phyloP scores from a whole-genome alignment of 1,140 invertebrate species.

The Bombus breviceps region DNA sequence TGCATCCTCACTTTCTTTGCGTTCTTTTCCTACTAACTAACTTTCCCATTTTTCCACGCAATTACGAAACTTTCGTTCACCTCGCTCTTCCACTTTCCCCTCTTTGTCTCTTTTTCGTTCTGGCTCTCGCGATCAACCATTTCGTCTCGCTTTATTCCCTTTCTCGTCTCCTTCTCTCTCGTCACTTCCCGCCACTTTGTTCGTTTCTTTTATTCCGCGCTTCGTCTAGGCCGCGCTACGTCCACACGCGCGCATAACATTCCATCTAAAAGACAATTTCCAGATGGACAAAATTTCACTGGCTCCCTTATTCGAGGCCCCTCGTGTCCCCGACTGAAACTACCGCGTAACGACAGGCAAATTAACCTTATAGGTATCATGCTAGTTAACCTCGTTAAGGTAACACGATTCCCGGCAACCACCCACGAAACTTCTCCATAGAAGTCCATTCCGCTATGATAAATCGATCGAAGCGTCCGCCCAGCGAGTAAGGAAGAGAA shows the following conservation, averaged over 20 bases:
- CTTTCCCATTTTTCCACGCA: background rate
- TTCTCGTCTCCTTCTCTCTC: background rate
- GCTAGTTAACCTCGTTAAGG: slow-evolving; percentile 28
- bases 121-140: no score
- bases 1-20: accelerated
- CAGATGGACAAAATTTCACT: background rate
- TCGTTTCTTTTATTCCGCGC: background rate
- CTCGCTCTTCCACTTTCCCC: background rate
- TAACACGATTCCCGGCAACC: slow-evolving; percentile 24
- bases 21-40: accelerated
- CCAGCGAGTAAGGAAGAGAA: background rate
- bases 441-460: slow-evolving; percentile 30
- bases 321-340: no score
- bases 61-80: background rate
- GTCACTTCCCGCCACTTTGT: no score
- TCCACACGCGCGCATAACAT: no score
- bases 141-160: no score
- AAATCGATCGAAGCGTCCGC: slow-evolving; percentile 5
- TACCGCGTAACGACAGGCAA: slow-evolving; percentile 3
- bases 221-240: no score
- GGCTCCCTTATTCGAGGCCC: no score
- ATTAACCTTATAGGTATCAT: background rate
- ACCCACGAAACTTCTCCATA: slow-evolving; percentile 13
- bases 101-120: no score
- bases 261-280: no score